Base-by-base conservation (phyloP, 92 coral and sea anemone genomes). In the Zoanthus sociatus region DNA sequence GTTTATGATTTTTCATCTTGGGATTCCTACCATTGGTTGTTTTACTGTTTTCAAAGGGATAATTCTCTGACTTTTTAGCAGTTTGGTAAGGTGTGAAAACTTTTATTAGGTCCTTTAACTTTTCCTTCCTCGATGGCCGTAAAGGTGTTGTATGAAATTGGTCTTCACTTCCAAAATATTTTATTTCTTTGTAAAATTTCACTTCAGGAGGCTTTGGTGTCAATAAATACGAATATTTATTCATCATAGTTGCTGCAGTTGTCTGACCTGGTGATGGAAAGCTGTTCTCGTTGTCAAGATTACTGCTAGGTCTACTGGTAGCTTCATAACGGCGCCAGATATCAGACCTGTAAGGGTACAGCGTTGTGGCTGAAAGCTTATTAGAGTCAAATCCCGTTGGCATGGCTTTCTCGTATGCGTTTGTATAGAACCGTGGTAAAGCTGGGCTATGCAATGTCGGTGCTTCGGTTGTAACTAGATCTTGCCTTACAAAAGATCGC, bases 151-250 rank as follows among this genome's bases (percentile, higher is more conserved):
- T 66, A 21, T 47, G 48, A 5, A 81, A 45, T 18, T 71, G 61
- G 66, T 81, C 63, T 66, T 81, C 85, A 44, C 74, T 46, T 20
- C 85, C 75, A 81, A 81, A 46, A 20, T 81, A 81, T 11, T 64
- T 81, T 3, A 81, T 64, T 81, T 81, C 75, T 81, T 81, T 81
- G 44, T 81, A 81, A 47, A 66, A 66, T 81, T 46, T 81, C 63
- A 42, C 58, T 44, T 45, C 11, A 12, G 85, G 51, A 14, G 75
- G 60, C 66, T 30, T 81, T 47, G 32, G 16, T 26, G 75, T 42
- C 31, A 3, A 30, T 17, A 16, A 5, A 18, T 81, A 81, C 14
- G 75, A 71, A 44, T 81, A 73, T 16, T 47, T 74, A 10, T 75
- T 75, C 51, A 66, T 53, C 6, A 81, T n/a, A n/a, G 75, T 33